A percentile compares a stretch with the other conserved stretches of the same genome.
Conservation (phyloP, 2,113 vertebrate genomes). For the Silurus meridionalis region DNA sequence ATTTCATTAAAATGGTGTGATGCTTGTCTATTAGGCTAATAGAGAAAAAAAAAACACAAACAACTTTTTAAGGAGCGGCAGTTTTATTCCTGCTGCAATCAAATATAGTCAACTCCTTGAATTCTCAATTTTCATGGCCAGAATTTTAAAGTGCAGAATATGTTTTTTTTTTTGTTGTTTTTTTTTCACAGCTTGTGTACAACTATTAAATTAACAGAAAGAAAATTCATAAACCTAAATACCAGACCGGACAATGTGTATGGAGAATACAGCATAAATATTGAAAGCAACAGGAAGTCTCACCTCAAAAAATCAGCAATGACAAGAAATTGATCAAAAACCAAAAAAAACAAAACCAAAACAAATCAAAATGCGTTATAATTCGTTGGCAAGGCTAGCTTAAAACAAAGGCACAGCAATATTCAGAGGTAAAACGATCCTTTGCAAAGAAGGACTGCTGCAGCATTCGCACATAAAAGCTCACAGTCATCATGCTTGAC, state of each 20-base stretch:
- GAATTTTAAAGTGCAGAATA: constrained; percentile 80
- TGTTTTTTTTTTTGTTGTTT: constrained; percentile 24
- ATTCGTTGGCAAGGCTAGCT: constrained; percentile 80
- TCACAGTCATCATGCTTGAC: constrained; percentile 64
- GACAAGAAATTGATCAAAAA: constrained; percentile 64
- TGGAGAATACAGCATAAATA: constrained; percentile 67
- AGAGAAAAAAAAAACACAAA: not conserved
- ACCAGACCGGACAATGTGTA: constrained; percentile 66
- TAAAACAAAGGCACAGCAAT: constrained; percentile 83
- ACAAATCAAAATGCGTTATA: constrained; percentile 62
- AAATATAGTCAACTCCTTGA: constrained; percentile 68
- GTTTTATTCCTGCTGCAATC: constrained; percentile 77
- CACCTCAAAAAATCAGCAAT: constrained; percentile 64
- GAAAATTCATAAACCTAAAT: constrained; percentile 59
- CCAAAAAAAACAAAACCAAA: constrained; percentile 56
- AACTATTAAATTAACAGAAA: constrained; percentile 66
- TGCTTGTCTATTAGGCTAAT: not conserved
- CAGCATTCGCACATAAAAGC: constrained; percentile 61
- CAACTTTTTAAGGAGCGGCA: constrained; percentile 67
- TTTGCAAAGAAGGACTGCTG: constrained; percentile 74
- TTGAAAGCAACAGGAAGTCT: constrained; percentile 64
- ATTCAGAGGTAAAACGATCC: constrained; percentile 76
- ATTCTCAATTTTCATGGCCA: constrained; percentile 70
- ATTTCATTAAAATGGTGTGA: not conserved
- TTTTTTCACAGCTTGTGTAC: constrained; percentile 80